Conservation (phyloP, 2,888 invertebrate species). For the Syrista parreyssii region DNA sequence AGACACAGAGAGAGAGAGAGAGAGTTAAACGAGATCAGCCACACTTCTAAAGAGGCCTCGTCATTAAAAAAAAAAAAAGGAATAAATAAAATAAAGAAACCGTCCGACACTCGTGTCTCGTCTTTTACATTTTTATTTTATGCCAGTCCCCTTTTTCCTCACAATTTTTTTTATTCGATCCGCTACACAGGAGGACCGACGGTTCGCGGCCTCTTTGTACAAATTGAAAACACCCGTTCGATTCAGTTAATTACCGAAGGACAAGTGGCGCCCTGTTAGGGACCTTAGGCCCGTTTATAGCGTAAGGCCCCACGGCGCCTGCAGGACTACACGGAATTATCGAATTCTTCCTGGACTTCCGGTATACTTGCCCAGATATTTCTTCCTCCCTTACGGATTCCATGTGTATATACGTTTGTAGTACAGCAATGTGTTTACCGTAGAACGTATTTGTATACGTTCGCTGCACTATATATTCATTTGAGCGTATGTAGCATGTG, state of each 20-base stretch:
- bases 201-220: slow-evolving; percentile 5
- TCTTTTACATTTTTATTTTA: not conserved
- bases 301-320: not conserved
- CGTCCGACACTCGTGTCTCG: not conserved
- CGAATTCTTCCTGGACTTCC: not conserved
- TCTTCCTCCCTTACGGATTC: not conserved
- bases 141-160: not conserved
- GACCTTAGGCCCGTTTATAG: not conserved
- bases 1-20: slow-evolving; percentile 26
- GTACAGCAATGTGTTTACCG: not conserved
- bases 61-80: not conserved
- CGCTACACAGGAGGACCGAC: not conserved
- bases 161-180: not conserved
- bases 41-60: not conserved
- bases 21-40: not conserved
- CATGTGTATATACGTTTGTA: not conserved
- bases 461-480: not conserved
- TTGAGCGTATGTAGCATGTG: not conserved
- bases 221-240: slow-evolving; percentile 63
- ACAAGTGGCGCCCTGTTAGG: slow-evolving; percentile 56
- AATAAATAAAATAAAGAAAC: not conserved
- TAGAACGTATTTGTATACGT: not conserved
- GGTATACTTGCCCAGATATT: not conserved
- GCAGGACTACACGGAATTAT: not conserved
- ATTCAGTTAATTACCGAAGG: slow-evolving; percentile 66